Conservation (phyloP, 1,140 invertebrate genomes). For the Drosophila ercepeae region DNA sequence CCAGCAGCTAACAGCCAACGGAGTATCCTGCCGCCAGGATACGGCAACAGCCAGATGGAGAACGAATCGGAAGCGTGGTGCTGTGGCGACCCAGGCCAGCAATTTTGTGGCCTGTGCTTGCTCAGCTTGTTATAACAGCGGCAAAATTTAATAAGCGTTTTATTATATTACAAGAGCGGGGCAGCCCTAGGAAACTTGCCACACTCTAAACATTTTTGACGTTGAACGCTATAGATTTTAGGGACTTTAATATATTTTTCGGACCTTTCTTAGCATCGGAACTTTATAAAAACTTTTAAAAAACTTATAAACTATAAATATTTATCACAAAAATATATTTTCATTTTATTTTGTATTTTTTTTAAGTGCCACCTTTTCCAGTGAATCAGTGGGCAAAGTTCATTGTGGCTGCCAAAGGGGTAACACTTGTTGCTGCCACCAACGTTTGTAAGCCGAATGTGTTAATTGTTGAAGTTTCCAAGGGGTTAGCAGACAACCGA, state of each 20-base stretch:
- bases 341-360: neutral
- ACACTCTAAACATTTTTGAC: slow-evolving; percentile 5
- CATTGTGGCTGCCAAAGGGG: slow-evolving; percentile 18
- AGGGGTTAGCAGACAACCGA: slow-evolving; percentile 35
- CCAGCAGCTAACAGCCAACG: slow-evolving; percentile 15
- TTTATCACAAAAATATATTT: neutral
- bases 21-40: slow-evolving; percentile 4
- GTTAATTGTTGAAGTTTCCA: slow-evolving; percentile 61
- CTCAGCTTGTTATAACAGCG: slow-evolving; percentile 57
- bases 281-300: neutral
- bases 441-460: slow-evolving; percentile 40
- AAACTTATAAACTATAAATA: neutral
- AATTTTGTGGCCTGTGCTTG: slow-evolving; percentile 63
- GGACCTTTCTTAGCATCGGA: neutral
- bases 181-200: slow-evolving; percentile 7
- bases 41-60: slow-evolving; percentile 14
- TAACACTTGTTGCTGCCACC: slow-evolving; percentile 46
- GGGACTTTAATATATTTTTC: neutral
- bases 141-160: slow-evolving; percentile 73
- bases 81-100: slow-evolving; percentile 60
- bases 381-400: slow-evolving; percentile 37
- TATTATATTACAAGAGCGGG: slow-evolving; percentile 63
- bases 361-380: slow-evolving; percentile 1
- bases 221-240: neutral
- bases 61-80: slow-evolving; percentile 53